Conservation (phyloP, 2,888 invertebrate species). For the Saturnia japonica region DNA sequence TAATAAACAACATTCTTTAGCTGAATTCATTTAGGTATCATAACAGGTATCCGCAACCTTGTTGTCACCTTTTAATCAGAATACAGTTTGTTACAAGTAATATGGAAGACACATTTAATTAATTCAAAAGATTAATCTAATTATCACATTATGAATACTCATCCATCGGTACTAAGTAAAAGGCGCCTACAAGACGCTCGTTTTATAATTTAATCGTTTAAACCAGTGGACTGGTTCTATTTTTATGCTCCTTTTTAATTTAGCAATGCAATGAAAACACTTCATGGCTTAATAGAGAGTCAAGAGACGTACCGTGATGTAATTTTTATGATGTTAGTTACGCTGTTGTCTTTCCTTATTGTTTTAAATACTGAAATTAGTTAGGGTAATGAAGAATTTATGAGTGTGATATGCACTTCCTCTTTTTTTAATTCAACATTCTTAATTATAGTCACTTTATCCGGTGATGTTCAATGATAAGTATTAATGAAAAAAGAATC, state of each 20-base stretch:
- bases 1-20: neutral
- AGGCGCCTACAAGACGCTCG: neutral
- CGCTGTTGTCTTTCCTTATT: constrained; percentile 18
- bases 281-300: neutral
- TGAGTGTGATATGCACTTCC: constrained; percentile 19
- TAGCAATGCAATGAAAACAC: constrained; percentile 8
- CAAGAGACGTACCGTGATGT: constrained; percentile 13
- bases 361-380: constrained; percentile 20
- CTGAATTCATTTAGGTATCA: neutral
- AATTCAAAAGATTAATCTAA: neutral
- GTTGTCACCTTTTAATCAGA: neutral
- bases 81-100: constrained; percentile 4
- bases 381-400: constrained; percentile 21
- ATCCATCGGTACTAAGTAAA: neutral
- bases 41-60: neutral
- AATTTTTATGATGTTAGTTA: constrained; percentile 16
- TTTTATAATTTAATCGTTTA: neutral
- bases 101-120: neutral
- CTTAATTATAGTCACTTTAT: neutral
- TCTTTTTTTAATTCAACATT: constrained; percentile 16
- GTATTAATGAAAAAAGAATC: neutral
- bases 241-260: neutral
- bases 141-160: neutral
- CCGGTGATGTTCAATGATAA: neutral
- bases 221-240: neutral